phyloP scores from a whole-genome alignment of 2,888 invertebrate species.

The Acanthopleura granulata region DNA sequence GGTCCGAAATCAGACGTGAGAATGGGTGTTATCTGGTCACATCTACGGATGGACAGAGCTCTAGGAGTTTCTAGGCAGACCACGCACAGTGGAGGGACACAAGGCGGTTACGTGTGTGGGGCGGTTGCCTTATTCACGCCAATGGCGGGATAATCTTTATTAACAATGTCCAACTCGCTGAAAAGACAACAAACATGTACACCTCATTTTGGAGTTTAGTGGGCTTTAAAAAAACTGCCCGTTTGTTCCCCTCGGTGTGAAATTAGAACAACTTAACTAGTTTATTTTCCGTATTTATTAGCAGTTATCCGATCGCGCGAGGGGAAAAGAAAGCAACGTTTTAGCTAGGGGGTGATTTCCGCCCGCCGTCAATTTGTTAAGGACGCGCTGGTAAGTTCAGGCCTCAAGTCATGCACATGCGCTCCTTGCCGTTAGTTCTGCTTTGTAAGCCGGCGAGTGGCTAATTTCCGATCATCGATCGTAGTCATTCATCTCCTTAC shows the following conservation, averaged over 20 bases:
- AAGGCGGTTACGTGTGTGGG: background rate
- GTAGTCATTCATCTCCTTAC: background rate
- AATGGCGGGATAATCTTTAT: background rate
- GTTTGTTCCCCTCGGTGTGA: conserved; percentile 2
- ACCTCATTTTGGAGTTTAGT: background rate
- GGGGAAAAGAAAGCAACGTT: conserved; percentile 10
- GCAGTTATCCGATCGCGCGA: background rate
- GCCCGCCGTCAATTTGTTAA: background rate
- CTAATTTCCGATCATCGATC: conserved; percentile 8
- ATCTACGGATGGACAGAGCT: background rate
- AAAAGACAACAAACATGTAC: background rate
- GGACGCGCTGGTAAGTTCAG: background rate
- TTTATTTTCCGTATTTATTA: conserved; percentile 5
- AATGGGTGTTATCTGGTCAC: background rate
- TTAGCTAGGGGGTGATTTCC: conserved; percentile 8
- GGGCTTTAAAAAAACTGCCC: background rate
- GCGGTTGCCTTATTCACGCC: background rate
- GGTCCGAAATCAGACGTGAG: background rate
- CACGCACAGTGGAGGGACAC: background rate
- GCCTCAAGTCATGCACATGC: conserved; percentile 1
- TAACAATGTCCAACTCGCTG: background rate
- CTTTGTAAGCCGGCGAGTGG: conserved; percentile 4
- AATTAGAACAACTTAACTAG: conserved; percentile 4
- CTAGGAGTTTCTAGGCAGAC: background rate
- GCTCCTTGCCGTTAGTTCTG: conserved; percentile 9